A percentile compares a stretch with the other conserved stretches of the same genome.
phyloP scores from a whole-genome alignment of 37 sponge, comb jelly and placozoan genomes.

The Spongia lamella region DNA sequence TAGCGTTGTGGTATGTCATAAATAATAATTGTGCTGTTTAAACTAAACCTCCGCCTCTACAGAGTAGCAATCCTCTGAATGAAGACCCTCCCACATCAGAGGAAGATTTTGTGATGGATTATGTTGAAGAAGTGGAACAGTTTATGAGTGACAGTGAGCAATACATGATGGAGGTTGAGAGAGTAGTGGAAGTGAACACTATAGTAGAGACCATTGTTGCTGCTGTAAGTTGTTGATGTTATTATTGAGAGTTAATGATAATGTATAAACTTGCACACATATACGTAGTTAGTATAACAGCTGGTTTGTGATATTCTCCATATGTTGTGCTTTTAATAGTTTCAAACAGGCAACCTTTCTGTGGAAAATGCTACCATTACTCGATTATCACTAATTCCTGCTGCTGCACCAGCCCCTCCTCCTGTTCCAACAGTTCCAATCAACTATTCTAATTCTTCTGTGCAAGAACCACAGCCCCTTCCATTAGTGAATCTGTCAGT shows the following conservation, averaged over 20 bases:
- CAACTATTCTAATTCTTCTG: conserved; percentile 5
- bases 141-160: conserved; percentile 16
- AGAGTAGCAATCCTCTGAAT: conserved; percentile 52
- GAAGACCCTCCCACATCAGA: conserved; percentile 46
- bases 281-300: not conserved
- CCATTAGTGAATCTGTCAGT: not conserved
- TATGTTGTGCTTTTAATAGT: conserved; percentile 21
- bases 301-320: not conserved
- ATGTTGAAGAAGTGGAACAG: conserved; percentile 6
- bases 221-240: conserved; percentile 24
- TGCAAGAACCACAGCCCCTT: not conserved
- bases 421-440: conserved; percentile 64
- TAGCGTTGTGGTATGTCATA: not conserved
- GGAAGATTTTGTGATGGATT: conserved; percentile 22
- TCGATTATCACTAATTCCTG: conserved; percentile 38
- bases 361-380: conserved; percentile 56
- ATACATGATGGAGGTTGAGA: conserved; percentile 24
- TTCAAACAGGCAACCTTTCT: conserved; percentile 44
- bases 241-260: no score
- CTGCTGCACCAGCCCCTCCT: conserved; percentile 54
- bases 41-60: not conserved
- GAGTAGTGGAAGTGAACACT: conserved; percentile 14
- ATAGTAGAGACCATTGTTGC: conserved; percentile 45
- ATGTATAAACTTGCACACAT: no score
- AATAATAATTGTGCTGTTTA: not conserved